Conservation (phyloP, 2,888 invertebrate species). For the Polietes domitor region DNA sequence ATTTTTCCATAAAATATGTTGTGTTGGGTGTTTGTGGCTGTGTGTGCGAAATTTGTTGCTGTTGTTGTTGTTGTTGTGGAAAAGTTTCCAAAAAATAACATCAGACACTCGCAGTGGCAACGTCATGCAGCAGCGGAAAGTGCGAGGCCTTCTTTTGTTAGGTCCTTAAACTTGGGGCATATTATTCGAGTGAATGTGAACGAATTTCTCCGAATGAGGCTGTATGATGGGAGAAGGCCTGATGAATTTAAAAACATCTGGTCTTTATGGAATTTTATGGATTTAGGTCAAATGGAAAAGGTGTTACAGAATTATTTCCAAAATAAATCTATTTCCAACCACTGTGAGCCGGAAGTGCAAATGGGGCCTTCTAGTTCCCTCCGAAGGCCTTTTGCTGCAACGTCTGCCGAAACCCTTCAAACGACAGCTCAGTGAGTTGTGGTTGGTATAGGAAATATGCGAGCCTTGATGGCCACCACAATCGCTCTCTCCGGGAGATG, state of each 20-base stretch:
- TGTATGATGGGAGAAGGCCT: too few species aligned
- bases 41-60: constrained; percentile 24
- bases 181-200: too few species aligned
- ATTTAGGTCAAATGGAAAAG: too few species aligned
- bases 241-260: too few species aligned
- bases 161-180: too few species aligned
- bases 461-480: constrained; percentile 1
- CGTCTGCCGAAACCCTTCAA: background rate
- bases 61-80: constrained; percentile 29
- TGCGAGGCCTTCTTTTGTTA: background rate
- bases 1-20: constrained; percentile 51
- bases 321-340: too few species aligned
- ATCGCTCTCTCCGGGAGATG: constrained; percentile 1
- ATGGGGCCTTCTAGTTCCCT: background rate
- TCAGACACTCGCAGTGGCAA: background rate
- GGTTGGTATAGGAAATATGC: background rate
- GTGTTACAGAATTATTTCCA: too few species aligned
- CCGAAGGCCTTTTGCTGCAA: background rate
- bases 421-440: too few species aligned
- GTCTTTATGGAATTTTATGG: too few species aligned
- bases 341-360: too few species aligned
- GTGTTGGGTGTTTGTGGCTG: constrained; percentile 7
- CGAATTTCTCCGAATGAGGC: too few species aligned
- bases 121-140: background rate
- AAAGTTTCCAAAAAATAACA: constrained; percentile 40